phyloP scores from a whole-genome alignment of 2,888 invertebrate genomes.

The Branchipolynoe longqiensis region DNA sequence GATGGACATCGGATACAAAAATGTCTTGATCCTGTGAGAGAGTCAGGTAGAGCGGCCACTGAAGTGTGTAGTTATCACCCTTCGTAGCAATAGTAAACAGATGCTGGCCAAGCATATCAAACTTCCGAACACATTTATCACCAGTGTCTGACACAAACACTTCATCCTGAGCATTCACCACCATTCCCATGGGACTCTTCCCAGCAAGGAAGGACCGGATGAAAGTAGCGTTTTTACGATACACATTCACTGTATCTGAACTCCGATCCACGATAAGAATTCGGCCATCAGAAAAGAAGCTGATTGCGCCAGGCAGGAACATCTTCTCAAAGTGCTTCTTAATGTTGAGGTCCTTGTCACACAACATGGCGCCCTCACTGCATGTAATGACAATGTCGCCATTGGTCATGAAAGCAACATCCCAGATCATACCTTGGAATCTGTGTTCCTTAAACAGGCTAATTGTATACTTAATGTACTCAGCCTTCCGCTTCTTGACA shows the following conservation, averaged over 20 bases:
- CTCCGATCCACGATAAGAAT: slow-evolving; percentile 63
- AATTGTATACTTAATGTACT: slow-evolving; percentile 38
- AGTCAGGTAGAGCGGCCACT: slow-evolving; percentile 64
- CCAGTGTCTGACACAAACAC: slow-evolving; percentile 63
- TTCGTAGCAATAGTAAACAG: slow-evolving; percentile 25
- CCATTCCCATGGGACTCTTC: slow-evolving; percentile 56
- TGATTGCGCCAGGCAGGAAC: slow-evolving; percentile 63
- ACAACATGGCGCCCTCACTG: slow-evolving; percentile 61
- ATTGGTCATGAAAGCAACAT: slow-evolving; percentile 58
- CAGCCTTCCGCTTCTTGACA: slow-evolving; percentile 49
- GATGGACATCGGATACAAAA: slow-evolving; percentile 61
- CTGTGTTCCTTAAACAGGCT: slow-evolving; percentile 32
- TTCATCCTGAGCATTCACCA: slow-evolving; percentile 59
- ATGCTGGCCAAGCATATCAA: slow-evolving; percentile 48
- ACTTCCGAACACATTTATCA: slow-evolving; percentile 61
- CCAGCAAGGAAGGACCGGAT: slow-evolving; percentile 61
- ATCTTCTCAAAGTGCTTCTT: slow-evolving; percentile 61
- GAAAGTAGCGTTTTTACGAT: slow-evolving; percentile 60
- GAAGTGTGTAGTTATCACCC: slow-evolving; percentile 52
- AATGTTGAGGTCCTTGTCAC: slow-evolving; percentile 60
- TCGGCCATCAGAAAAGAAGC: slow-evolving; percentile 60
- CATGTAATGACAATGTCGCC: slow-evolving; percentile 56
- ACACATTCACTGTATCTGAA: slow-evolving; percentile 63
- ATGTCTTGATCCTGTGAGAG: slow-evolving; percentile 41
- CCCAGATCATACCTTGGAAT: slow-evolving; percentile 65